Percentiles rank a stretch among this genome's conserved stretches.
These are phyloP conservation scores for Falco naumanni DNA, from an alignment of 2,797 vertebrate species.

Conservation along the genomic window DNA sequence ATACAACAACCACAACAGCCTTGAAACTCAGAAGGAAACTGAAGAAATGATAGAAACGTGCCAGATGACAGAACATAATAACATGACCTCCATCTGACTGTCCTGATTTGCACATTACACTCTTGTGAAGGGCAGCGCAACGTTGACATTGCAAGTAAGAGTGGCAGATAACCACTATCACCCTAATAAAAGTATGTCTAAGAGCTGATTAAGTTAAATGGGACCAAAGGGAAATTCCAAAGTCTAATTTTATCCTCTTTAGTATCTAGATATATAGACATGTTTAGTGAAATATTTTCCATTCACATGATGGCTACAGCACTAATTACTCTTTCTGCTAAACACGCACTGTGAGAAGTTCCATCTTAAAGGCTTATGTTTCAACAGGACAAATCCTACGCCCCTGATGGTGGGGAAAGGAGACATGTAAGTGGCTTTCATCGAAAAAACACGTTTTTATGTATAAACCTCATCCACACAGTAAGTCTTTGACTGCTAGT, in stretches of 20 bases:
- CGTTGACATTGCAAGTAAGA: not conserved
- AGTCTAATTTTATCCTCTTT: slow-evolving; percentile 52
- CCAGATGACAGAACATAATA: not conserved
- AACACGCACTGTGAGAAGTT: not conserved
- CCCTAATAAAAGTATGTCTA: not conserved
- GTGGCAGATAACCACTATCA: slow-evolving; percentile 15
- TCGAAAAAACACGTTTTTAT: slow-evolving; percentile 1
- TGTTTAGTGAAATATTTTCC: slow-evolving; percentile 50
- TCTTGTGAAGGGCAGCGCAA: not conserved
- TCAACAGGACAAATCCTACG: not conserved
- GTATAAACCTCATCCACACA: not conserved
- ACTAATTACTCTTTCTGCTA: slow-evolving; percentile 37
- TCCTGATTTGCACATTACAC: not conserved
- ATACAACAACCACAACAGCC: not conserved
- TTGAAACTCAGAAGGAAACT: not conserved
- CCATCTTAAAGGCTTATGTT: not conserved
- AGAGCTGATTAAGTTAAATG: not conserved
- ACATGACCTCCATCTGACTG: not conserved
- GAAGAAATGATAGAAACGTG: not conserved
- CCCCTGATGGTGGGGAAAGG: not conserved
- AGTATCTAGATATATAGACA: slow-evolving; percentile 44
- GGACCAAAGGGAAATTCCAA: slow-evolving; percentile 54
- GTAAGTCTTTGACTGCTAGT: not conserved
- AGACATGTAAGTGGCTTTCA: not conserved
- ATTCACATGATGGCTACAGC: slow-evolving; percentile 19